Percentiles rank a stretch among this genome's conserved stretches.
These are phyloP conservation scores for Stomatorhinus ivindoensis DNA, from an alignment of 2,113 vertebrate genomes.

Conservation along the genomic window DNA sequence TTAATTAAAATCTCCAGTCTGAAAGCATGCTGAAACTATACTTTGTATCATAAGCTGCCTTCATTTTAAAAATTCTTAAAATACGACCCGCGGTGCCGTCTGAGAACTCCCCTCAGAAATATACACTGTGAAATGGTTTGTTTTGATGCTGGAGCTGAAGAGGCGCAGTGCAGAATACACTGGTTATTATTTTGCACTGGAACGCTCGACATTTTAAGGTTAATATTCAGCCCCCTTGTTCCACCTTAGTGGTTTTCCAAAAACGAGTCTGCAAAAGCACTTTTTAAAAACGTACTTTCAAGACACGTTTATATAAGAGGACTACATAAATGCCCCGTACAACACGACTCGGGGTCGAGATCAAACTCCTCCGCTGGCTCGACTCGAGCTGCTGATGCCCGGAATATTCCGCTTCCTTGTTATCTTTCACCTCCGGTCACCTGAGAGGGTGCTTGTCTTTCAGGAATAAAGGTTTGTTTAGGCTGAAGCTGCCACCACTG, in stretches of 20 bases:
- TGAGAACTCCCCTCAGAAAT: not conserved
- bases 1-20: conserved; percentile 5
- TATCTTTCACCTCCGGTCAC: conserved; percentile 6
- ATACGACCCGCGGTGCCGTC: not conserved
- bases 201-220: not conserved
- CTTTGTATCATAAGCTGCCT: not conserved
- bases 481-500: not conserved
- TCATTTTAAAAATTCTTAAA: not conserved
- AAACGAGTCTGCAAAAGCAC: not conserved
- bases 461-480: not conserved
- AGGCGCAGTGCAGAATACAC: not conserved
- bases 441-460: not conserved
- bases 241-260: not conserved
- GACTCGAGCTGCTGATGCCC: not conserved
- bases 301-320: conserved; percentile 14
- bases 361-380: conserved; percentile 18
- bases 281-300: conserved; percentile 18
- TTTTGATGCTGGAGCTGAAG: not conserved
- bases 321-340: conserved; percentile 6
- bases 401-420: conserved; percentile 7
- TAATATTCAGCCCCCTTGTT: not conserved
- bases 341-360: not conserved
- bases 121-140: not conserved
- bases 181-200: not conserved
- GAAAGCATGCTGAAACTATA: not conserved